Evolutionary conservation across 1,140 invertebrate genomes (phyloP), one percentile per base, ranked within the genome.

Genomic region (Pteromalus puparum): DNA sequence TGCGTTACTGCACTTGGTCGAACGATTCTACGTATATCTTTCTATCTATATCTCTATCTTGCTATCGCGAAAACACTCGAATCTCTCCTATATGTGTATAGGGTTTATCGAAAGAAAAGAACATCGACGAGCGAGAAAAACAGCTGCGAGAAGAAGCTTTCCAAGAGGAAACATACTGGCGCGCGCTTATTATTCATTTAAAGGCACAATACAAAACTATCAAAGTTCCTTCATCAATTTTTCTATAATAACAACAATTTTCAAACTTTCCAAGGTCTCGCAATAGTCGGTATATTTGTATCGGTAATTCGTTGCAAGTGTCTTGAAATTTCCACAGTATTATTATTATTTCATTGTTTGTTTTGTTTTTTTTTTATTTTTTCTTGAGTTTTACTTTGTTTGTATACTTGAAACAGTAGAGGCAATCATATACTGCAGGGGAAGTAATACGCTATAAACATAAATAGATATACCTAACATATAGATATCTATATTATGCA

Each of bases 401-500:
- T n/a, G 53, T 61, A 48, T 13, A 61, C 53, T 61, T 21, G 18
- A n/a, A 61, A 7, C 53, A 18, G n/a, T 38, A 48, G 15, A 72
- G 10, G 18, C 6, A 74, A 68, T 68, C 10, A 21, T 46, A 46
- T 28, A 28, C 10, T 76, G 24, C 21, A 61, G 84, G 84, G 84
- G 81, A 87, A 86, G 26, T n/a, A 24, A 80, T 85, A 85, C 84
- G 86, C 86, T 85, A 72, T 34, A 42, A 42, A 42, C 38, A 42
- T 42, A 42, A 42, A 42, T 42, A 42, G 38, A 42, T 42, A 42
- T 42, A 42, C 38, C 7, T 42, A 74, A 85, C 46, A 74, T 70
- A 74, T 38, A 76, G 48, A 53, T 74, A 77, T 74, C 5, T 15
- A 10, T 65, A 77, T 2, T 42, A 53, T 73, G 68, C 21, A 42